Evolutionary conservation across 2,113 vertebrate species (phyloP).

Genomic region (Haemorhous mexicanus): DNA sequence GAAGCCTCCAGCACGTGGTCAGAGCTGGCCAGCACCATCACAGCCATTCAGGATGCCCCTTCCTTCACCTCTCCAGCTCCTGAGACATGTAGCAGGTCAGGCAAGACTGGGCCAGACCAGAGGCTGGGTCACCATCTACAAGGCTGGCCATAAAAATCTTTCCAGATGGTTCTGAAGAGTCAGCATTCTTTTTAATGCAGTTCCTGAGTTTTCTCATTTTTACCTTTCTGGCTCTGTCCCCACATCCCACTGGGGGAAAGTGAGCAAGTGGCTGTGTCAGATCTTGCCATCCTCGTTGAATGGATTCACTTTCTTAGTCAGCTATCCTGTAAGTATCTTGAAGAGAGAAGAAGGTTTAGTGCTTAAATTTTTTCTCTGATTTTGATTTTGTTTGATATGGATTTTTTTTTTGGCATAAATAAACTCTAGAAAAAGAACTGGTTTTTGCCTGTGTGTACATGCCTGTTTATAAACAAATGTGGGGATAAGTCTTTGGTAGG

Average conservation of each 20-base stretch:
- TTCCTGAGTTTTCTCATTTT: not conserved
- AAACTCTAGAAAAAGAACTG: not conserved
- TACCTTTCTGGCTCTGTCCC: fast-evolving
- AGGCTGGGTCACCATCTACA: not conserved
- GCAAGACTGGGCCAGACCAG: not conserved
- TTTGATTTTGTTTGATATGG: not conserved
- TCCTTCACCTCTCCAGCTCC: not conserved
- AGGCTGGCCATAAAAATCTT: not conserved
- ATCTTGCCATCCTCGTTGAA: not conserved
- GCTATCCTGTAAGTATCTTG: not conserved
- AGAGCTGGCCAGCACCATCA: not conserved
- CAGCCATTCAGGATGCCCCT: not conserved
- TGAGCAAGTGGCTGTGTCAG: not conserved
- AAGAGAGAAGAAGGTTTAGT: not conserved
- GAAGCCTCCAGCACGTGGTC: not conserved
- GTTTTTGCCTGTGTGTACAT: not conserved
- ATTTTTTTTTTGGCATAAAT: not conserved
- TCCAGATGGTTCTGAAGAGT: not conserved
- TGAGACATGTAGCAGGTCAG: not conserved
- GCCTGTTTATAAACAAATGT: not conserved
- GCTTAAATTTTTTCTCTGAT: not conserved
- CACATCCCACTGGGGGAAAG: fast-evolving
- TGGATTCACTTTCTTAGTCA: not conserved
- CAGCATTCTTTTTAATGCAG: not conserved
- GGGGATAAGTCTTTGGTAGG: not conserved